These are phyloP conservation scores for Arge pagana DNA, from an alignment of 2,888 invertebrate genomes.

Conservation along the genomic window DNA sequence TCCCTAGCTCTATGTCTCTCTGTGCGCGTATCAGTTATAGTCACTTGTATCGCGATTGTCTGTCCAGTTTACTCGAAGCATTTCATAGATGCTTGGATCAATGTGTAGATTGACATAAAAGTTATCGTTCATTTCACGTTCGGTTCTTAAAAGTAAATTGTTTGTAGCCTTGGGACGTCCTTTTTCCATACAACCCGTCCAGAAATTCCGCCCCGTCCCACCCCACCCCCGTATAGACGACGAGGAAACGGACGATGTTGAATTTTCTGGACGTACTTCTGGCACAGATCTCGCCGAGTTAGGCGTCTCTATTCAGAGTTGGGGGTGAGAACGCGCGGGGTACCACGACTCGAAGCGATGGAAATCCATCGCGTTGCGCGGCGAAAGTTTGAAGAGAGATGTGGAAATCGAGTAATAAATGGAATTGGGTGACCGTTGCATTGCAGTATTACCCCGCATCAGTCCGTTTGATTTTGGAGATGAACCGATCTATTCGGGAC, in stretches of 20 bases:
- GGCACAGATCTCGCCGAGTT: not conserved
- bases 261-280: slow-evolving; percentile 9
- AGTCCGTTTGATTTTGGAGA: slow-evolving; percentile 80
- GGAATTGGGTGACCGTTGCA: too few relatives aligned
- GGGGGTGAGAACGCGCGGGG: too few relatives aligned
- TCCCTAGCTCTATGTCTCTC: too few relatives aligned
- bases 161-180: slow-evolving; percentile 21
- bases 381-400: too few relatives aligned
- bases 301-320: too few relatives aligned
- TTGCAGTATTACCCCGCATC: slow-evolving; percentile 81
- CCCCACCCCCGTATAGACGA: not conserved
- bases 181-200: slow-evolving; percentile 18
- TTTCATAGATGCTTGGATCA: slow-evolving; percentile 21
- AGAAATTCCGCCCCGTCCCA: not conserved
- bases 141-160: slow-evolving; percentile 8
- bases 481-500: slow-evolving; percentile 76
- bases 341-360: too few relatives aligned
- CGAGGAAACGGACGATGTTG: slow-evolving; percentile 1
- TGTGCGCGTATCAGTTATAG: slow-evolving; percentile 17
- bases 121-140: slow-evolving; percentile 19
- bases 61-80: slow-evolving; percentile 16
- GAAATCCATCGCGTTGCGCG: too few relatives aligned
- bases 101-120: slow-evolving; percentile 24
- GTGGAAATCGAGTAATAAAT: too few relatives aligned
- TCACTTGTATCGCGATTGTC: slow-evolving; percentile 16